Base-by-base conservation (phyloP, 2,113 vertebrate species). In the Cephalopholis sonnerati region DNA sequence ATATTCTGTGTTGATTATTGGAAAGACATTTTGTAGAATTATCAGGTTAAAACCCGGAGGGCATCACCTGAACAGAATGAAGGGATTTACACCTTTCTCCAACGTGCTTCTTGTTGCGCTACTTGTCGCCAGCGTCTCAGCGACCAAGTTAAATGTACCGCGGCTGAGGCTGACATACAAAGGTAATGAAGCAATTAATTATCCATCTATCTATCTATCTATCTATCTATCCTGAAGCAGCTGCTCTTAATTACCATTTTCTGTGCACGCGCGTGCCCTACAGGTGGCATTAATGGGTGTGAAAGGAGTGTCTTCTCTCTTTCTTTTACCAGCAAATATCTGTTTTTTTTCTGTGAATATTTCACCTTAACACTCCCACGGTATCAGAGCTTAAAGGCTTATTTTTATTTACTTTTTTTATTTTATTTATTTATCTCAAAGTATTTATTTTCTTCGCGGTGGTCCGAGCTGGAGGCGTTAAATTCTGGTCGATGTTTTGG, bases 141-240 rank as follows among this genome's bases (percentile, higher is more conserved):
- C 81, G 5, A 88, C 72, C 74, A 93, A 93, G 76, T 84, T 88
- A 22, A 92, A 90, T 32, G 89, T 93, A 3, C 93, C 93, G 2
- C 76, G 93, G 0, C 82, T 94, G 82, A 93, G 92, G 62, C 90
- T 93, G 53, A 85, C 92, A 29, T 69, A 91, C 57, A 93, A 93
- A 94, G 93, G 93, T 94, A 91, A 79, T 69, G 0, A 25, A 64
- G 7, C 16, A 1, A 39, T 66, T 44, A 22, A 25, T 63, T 51
- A 77, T 86, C 51, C 39, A 44, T 82, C 63, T 29, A 57, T 69
- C 39, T 48, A 67, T 68, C 55, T 74, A 48, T 69, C 62, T 77
- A 62, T 82, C 79, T 74, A 65, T 82, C 50, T 55, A 58, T 80
- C 73, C 63, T 64, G 5, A 55, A 44, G 53, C 66, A 67, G 62